A percentile compares a stretch with the other conserved stretches of the same genome.
phyloP scores from a whole-genome alignment of 1,140 invertebrate genomes.

The Colletes gigas region DNA sequence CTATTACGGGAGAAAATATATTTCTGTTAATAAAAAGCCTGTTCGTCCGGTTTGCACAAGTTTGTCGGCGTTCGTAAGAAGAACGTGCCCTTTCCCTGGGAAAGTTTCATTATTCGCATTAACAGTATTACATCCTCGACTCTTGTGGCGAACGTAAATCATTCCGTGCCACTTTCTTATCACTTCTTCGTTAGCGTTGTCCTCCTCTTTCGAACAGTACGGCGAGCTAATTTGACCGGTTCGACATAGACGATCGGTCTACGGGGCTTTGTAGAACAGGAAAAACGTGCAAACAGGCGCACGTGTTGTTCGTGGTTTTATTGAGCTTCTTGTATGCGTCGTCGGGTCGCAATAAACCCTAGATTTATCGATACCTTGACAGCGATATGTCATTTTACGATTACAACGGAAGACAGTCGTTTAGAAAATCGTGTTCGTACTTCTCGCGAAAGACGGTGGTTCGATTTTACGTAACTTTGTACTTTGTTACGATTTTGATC shows the following conservation, averaged over 20 bases:
- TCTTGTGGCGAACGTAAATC: background rate
- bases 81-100: background rate
- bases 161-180: conserved; percentile 16
- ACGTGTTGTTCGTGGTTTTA: conserved; percentile 12
- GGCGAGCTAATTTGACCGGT: conserved; percentile 10
- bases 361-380: background rate
- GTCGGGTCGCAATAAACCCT: conserved; percentile 2
- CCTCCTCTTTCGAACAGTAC: background rate
- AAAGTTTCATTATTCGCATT: background rate
- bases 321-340: conserved; percentile 28
- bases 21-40: no score
- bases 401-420: background rate
- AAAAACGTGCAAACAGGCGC: conserved; percentile 21
- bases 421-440: background rate
- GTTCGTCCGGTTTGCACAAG: no score
- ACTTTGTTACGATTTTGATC: no score
- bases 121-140: background rate
- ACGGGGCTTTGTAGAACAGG: background rate
- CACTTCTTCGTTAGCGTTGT: background rate
- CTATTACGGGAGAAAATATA: no score
- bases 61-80: background rate
- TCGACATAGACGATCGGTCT: conserved; percentile 6
- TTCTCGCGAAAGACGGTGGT: no score
- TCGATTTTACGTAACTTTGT: background rate
- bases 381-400: background rate